These are phyloP conservation scores for Apoda limacodes DNA, from an alignment of 2,888 invertebrate species.

Conservation along the genomic window DNA sequence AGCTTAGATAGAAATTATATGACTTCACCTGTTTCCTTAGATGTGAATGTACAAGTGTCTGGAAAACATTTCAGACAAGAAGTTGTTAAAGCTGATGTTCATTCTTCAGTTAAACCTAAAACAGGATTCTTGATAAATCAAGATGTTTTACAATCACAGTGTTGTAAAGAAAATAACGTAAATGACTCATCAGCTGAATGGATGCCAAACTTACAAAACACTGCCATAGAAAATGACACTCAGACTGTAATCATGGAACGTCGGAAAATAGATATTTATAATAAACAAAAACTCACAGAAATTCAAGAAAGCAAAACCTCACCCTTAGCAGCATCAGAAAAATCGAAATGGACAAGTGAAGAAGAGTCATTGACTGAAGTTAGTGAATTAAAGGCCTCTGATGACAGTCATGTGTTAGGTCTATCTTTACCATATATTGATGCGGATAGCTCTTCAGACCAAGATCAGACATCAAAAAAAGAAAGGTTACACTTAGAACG, in stretches of 20 bases:
- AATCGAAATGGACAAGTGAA: slow-evolving; percentile 69
- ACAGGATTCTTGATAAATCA: slow-evolving; percentile 29
- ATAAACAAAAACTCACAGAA: slow-evolving; percentile 64
- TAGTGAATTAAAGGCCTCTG: slow-evolving; percentile 70
- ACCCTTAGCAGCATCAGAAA: slow-evolving; percentile 39
- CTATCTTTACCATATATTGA: slow-evolving; percentile 64
- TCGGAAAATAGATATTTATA: slow-evolving; percentile 71
- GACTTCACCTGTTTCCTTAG: slow-evolving; percentile 34
- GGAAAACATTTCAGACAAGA: slow-evolving; percentile 63
- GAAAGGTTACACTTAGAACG: slow-evolving; percentile 40
- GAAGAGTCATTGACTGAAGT: slow-evolving; percentile 78
- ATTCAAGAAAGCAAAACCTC: slow-evolving; percentile 46
- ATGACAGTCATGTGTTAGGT: slow-evolving; percentile 58
- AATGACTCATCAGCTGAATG: slow-evolving; percentile 61
- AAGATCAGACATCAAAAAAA: slow-evolving; percentile 46
- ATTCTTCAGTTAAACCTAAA: slow-evolving; percentile 34
- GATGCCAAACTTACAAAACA: slow-evolving; percentile 55
- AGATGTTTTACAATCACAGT: slow-evolving; percentile 46
- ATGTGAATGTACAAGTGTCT: slow-evolving; percentile 33
- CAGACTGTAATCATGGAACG: slow-evolving; percentile 73
- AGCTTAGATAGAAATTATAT: slow-evolving; percentile 76
- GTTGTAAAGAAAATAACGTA: slow-evolving; percentile 54
- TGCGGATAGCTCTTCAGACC: slow-evolving; percentile 64
- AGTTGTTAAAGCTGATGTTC: slow-evolving; percentile 60
- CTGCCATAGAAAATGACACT: slow-evolving; percentile 66